Percentiles rank a stretch among this genome's conserved stretches.
phyloP scores from a whole-genome alignment of 2,797 vertebrate genomes.

The Kryptopterus vitreolus region DNA sequence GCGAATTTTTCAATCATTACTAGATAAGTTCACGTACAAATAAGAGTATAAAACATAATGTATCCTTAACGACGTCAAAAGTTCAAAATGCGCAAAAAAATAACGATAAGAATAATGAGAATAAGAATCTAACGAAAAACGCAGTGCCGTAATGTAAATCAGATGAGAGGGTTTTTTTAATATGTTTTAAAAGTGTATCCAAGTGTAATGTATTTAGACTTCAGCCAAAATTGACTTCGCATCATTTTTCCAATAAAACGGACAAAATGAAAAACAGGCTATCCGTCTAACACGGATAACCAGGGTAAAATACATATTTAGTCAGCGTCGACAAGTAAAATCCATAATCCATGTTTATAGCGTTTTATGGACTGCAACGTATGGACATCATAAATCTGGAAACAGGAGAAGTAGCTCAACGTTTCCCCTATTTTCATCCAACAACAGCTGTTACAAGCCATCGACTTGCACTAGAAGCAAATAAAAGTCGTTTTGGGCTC shows the following conservation, averaged over 20 bases:
- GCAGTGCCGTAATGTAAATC: background rate
- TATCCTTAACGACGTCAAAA: background rate
- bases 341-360: slow-evolving; percentile 5
- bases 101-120: background rate
- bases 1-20: too few species aligned
- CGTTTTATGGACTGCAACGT: slow-evolving; percentile 17
- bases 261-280: background rate
- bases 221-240: background rate
- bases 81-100: background rate
- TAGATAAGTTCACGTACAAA: background rate
- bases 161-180: background rate
- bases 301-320: background rate
- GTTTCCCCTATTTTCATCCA: background rate
- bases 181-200: background rate
- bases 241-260: background rate
- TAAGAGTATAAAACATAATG: background rate
- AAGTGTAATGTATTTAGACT: background rate
- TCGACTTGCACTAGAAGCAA: slow-evolving; percentile 13
- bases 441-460: slow-evolving; percentile 21
- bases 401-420: background rate
- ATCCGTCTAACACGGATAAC: background rate
- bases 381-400: slow-evolving; percentile 12
- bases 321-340: background rate
- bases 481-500: slow-evolving; percentile 11
- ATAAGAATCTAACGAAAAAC: slow-evolving; percentile 2